These are phyloP conservation scores for Drosophila littoralis DNA, from an alignment of 1,140 invertebrate genomes.

Conservation along the genomic window DNA sequence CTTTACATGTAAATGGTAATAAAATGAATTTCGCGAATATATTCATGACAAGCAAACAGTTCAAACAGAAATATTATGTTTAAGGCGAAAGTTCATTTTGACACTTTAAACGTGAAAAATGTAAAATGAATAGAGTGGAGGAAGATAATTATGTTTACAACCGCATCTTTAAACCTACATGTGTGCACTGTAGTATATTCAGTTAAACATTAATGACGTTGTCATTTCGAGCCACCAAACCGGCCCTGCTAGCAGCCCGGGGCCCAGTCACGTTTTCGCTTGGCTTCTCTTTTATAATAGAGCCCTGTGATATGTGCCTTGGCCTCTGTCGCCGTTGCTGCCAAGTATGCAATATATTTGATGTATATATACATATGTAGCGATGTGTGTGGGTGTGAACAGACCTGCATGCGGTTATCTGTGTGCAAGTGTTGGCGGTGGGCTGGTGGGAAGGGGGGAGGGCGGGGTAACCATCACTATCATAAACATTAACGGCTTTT, in stretches of 20 bases:
- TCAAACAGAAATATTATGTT: background rate
- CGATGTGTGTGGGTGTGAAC: background rate
- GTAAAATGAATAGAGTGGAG: background rate
- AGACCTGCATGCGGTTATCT: slow-evolving; percentile 16
- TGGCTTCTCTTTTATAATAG: slow-evolving; percentile 48
- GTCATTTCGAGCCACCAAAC: slow-evolving; percentile 28
- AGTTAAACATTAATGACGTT: slow-evolving; percentile 60
- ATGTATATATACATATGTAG: slow-evolving; percentile 34
- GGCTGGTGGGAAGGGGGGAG: background rate
- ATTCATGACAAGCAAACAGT: no score
- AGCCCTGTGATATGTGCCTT: slow-evolving; percentile 21
- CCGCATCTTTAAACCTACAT: slow-evolving; percentile 7
- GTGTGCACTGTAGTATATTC: background rate
- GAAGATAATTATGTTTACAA: slow-evolving; percentile 14
- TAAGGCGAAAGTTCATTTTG: background rate
- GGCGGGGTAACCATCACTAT: slow-evolving; percentile 51
- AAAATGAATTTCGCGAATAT: no score
- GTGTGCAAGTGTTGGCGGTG: slow-evolving; percentile 6
- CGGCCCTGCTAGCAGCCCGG: background rate
- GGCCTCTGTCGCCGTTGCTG: slow-evolving; percentile 28
- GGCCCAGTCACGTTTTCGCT: slow-evolving; percentile 60
- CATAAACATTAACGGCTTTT: slow-evolving; percentile 77
- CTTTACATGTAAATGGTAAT: no score
- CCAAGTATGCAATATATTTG: slow-evolving; percentile 77
- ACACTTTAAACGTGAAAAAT: background rate